A percentile compares a stretch with the other conserved stretches of the same genome.
These are phyloP conservation scores for Abramis brama DNA, from an alignment of 2,113 vertebrate species.

Conservation along the genomic window DNA sequence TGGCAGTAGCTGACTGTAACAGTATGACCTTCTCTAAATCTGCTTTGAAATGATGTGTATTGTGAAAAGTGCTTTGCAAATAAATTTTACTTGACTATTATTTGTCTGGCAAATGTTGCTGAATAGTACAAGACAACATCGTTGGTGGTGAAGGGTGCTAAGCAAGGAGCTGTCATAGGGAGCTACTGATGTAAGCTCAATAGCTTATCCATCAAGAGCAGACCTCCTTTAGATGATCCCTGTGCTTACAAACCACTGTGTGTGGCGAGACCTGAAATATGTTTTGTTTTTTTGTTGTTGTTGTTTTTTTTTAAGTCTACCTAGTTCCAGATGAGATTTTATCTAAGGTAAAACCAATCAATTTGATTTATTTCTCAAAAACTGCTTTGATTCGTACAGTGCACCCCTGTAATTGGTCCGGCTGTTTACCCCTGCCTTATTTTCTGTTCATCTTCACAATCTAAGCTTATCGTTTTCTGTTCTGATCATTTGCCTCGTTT, in stretches of 20 bases:
- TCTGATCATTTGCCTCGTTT: constrained; percentile 23
- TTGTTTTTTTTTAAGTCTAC: background rate
- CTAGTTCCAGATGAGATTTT: background rate
- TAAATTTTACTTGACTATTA: background rate
- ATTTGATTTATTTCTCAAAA: background rate
- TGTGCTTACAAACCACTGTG: background rate
- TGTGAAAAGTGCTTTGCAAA: background rate
- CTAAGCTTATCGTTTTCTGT: constrained; percentile 8
- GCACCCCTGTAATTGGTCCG: background rate
- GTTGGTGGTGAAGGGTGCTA: background rate
- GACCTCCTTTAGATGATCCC: background rate
- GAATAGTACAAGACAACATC: background rate
- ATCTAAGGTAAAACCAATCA: background rate
- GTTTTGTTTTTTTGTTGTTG: background rate
- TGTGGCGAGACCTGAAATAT: background rate
- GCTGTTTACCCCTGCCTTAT: background rate
- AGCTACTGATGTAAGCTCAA: background rate
- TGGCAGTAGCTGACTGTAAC: too few species aligned
- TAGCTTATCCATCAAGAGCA: background rate
- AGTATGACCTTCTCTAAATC: too few species aligned
- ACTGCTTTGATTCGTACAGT: constrained; percentile 3
- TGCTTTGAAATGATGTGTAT: too few species aligned
- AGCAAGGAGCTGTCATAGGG: background rate
- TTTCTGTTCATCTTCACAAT: constrained; percentile 1
- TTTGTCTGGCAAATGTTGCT: background rate